Evolutionary conservation across 2,888 invertebrate genomes (phyloP), one percentile per base, ranked within the genome.

Genomic region (Baccha elongata): DNA sequence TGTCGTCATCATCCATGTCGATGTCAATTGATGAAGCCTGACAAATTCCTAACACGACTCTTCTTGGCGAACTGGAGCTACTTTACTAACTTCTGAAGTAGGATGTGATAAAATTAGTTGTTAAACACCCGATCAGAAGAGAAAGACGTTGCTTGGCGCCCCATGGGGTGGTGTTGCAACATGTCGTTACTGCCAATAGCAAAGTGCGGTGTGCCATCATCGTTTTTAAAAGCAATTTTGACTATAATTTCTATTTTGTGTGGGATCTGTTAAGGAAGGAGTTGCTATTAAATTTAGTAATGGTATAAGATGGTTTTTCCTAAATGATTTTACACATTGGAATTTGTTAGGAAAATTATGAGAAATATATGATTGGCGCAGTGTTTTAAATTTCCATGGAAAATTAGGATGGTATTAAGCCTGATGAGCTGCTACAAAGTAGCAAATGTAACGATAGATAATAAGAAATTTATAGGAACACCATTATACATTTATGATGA

Each of bases 1-100:
- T 29, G 15, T 76, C 46, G 68, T 32, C 60, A 65, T 46, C 58
- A 83, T 15, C 46, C 37, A 10, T 55, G 67, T 74, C 73, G 62
- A 44, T 46, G 42, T 48, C 67, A 67, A 50, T 50, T 73, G 74
- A 85, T 81, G 86, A 85, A 85, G 85, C 84, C 86, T 86, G 85
- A 86, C 85, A 83, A 85, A 85, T 85, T 78, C 84, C 71, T 81
- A 65, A 80, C 85, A 84, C 29, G 60, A n/a, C 8, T 58, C 67
- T 46, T 60, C 67, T 53, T 68, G 44, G 13, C 29, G 42, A 84
- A 85, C 79, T 84, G 72, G 67, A 53, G 26, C 42, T 42, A 42
- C n/a, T 42, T 23, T 23, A n/a, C 2, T 4, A 23, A 37, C 32
- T 44, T 15, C 23, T 46, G 5, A 53, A 62, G 35, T 62, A 62